A percentile compares a stretch with the other conserved stretches of the same genome.
These are phyloP conservation scores for Diploptera punctata DNA, from an alignment of 2,888 invertebrate genomes.

Conservation along the genomic window DNA sequence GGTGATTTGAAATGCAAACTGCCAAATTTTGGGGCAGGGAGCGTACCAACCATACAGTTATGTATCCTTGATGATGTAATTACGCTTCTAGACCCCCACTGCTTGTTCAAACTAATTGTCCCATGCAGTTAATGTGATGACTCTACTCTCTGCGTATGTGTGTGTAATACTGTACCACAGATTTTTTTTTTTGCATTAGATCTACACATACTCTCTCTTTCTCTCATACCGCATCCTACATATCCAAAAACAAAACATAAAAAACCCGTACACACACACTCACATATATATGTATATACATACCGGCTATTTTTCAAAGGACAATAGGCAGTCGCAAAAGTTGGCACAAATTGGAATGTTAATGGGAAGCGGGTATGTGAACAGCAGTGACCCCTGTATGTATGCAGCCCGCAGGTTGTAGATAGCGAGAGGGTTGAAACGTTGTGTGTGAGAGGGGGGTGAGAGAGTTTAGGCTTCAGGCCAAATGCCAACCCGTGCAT, in stretches of 20 bases:
- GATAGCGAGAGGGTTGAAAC: too few species aligned
- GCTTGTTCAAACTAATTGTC: conserved; percentile 28
- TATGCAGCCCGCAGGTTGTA: conserved; percentile 29
- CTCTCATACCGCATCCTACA: conserved; percentile 30
- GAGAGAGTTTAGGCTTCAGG: conserved; percentile 18
- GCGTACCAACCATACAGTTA: conserved; percentile 7
- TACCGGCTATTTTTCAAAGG: conserved; percentile 37
- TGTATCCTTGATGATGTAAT: conserved; percentile 26
- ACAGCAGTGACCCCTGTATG: conserved; percentile 22
- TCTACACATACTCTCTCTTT: conserved; percentile 15
- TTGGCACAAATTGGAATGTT: conserved; percentile 40
- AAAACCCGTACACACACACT: conserved; percentile 6
- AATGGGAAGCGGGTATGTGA: conserved; percentile 29
- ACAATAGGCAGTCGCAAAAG: conserved; percentile 36
- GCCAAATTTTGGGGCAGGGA: background rate
- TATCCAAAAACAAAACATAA: conserved; percentile 33
- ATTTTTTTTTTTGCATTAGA: conserved; percentile 15
- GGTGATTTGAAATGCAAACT: too few species aligned
- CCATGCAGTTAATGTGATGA: conserved; percentile 20
- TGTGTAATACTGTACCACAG: conserved; percentile 10
- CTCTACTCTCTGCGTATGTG: background rate
- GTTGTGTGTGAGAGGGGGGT: background rate
- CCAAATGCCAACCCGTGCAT: conserved; percentile 27
- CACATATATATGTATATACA: conserved; percentile 2
- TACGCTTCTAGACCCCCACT: background rate